Evolutionary conservation across 2,888 invertebrate genomes (phyloP).

Genomic region (Dendrolimus pini): DNA sequence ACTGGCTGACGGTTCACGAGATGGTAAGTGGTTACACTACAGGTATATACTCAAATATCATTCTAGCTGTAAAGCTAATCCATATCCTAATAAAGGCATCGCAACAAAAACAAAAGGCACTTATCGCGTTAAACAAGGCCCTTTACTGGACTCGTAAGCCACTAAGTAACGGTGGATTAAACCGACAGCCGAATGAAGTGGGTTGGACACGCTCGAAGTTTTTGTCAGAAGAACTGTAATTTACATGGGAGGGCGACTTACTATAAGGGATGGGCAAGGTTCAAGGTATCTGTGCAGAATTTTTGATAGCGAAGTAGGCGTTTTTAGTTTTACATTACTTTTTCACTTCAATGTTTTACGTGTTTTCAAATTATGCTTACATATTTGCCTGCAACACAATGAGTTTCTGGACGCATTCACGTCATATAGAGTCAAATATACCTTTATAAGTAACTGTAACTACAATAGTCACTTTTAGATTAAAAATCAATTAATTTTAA

Average conservation of each 20-base stretch:
- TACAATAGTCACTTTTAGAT: no score
- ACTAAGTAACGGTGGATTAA: slow-evolving; percentile 6
- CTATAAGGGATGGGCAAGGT: slow-evolving; percentile 9
- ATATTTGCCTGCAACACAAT: no score
- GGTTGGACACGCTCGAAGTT: slow-evolving; percentile 25
- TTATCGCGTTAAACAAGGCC: not conserved
- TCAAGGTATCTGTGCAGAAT: not conserved
- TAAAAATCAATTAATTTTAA: no score
- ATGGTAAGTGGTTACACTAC: no score
- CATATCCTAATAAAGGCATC: not conserved
- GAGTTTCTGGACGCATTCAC: no score
- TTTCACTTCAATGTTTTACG: no score
- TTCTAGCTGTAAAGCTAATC: not conserved
- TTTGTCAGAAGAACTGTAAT: slow-evolving; percentile 31
- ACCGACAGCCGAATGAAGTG: slow-evolving; percentile 22
- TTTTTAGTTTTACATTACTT: no score
- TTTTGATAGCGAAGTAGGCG: slow-evolving; percentile 3
- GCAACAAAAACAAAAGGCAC: not conserved
- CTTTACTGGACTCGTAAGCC: not conserved
- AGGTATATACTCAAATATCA: not conserved
- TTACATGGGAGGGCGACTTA: slow-evolving; percentile 31
- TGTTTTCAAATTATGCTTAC: no score
- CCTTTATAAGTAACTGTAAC: no score
- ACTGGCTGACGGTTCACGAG: no score
- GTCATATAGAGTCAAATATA: no score